phyloP scores from a whole-genome alignment of 2,113 vertebrate genomes.

The Perccottus glenii region DNA sequence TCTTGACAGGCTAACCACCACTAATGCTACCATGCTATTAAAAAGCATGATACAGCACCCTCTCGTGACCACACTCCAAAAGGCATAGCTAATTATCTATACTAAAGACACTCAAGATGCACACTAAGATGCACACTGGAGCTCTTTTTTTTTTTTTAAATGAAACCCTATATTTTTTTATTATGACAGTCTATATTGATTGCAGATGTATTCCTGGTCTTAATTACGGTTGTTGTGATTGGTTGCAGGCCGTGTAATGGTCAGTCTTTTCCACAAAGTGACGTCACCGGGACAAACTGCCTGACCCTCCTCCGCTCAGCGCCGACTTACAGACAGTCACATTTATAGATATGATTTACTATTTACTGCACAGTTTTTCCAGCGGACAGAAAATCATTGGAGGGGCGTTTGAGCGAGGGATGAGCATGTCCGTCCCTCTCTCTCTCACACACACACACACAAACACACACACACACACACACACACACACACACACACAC shows the following conservation, averaged over 20 bases:
- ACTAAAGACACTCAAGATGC: too few relatives aligned
- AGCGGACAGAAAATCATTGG: slow-evolving; percentile 41
- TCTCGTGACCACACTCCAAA: too few relatives aligned
- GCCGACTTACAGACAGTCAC: neutral
- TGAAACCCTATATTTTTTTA: too few relatives aligned
- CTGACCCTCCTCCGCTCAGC: neutral
- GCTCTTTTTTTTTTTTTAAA: too few relatives aligned
- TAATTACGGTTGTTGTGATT: neutral
- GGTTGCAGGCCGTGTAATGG: neutral
- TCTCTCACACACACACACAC: too few relatives aligned
- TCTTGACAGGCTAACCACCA: too few relatives aligned
- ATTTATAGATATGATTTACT: slow-evolving; percentile 11
- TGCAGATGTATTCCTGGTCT: neutral
- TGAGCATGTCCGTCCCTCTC: slow-evolving; percentile 1
- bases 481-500: slow-evolving; percentile 16
- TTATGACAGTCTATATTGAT: neutral
- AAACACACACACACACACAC: neutral
- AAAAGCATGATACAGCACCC: too few relatives aligned
- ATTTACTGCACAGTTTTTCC: slow-evolving; percentile 28
- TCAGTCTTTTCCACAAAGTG: neutral
- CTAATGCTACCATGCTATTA: too few relatives aligned
- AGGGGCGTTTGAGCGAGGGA: slow-evolving; percentile 26
- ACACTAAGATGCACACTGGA: too few relatives aligned
- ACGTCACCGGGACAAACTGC: neutral
- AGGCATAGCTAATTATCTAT: too few relatives aligned